phyloP scores from a whole-genome alignment of 2,797 vertebrate genomes.

The Capromys pilorides region DNA sequence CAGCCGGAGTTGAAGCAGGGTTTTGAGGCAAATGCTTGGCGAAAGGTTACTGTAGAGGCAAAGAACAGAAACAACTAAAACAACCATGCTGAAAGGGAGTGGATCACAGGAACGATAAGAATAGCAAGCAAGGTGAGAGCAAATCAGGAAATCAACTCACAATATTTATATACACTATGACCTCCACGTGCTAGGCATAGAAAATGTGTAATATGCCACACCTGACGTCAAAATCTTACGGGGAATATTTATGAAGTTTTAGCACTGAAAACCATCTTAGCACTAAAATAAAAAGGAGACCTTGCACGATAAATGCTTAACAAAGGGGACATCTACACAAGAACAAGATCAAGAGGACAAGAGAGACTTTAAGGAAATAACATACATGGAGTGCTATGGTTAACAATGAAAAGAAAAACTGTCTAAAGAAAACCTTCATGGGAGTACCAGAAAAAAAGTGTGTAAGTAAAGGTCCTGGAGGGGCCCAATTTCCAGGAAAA shows the following conservation, averaged over 20 bases:
- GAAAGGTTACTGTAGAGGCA: slow-evolving; percentile 35
- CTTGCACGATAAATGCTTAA: not conserved
- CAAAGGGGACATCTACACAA: not conserved
- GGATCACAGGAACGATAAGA: slow-evolving; percentile 18
- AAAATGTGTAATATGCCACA: not conserved
- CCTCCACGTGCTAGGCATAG: not conserved
- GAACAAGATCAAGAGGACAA: not conserved
- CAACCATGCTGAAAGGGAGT: not conserved
- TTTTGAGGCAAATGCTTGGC: not conserved
- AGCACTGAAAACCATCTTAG: slow-evolving; percentile 34
- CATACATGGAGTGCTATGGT: not conserved
- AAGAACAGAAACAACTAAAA: slow-evolving; percentile 55
- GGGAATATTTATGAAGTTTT: not conserved
- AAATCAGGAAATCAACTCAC: slow-evolving; percentile 34
- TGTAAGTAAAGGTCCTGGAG: not conserved
- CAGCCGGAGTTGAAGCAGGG: not conserved
- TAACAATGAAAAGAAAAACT: not conserved
- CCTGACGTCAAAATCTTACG: not conserved
- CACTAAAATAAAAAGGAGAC: slow-evolving; percentile 40
- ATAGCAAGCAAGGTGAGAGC: not conserved
- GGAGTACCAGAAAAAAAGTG: not conserved
- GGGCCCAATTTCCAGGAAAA: slow-evolving; percentile 18
- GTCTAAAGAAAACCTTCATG: not conserved
- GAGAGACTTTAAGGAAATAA: slow-evolving; percentile 1
- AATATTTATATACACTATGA: not conserved